Conservation (phyloP, 1,140 invertebrate species). For the Drosophila arizonae region DNA sequence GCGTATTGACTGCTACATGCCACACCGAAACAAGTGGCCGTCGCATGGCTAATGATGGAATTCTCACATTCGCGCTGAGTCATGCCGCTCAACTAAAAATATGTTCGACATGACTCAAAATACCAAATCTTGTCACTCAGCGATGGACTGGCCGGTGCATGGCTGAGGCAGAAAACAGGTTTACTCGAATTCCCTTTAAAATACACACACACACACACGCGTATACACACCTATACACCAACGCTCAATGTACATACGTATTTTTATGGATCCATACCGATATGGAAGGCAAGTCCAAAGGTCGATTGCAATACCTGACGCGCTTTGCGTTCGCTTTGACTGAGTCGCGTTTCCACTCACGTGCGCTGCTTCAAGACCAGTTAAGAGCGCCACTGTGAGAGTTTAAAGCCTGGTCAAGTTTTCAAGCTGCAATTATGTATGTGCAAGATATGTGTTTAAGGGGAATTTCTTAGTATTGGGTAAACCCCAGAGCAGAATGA, state of each 20-base stretch:
- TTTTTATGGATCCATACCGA: constrained; percentile 42
- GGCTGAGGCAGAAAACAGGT: constrained; percentile 48
- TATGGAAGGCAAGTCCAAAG: constrained; percentile 56
- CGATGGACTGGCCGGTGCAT: constrained; percentile 7
- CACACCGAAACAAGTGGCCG: constrained; percentile 26
- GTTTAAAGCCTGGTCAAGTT: background rate
- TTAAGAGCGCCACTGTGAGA: constrained; percentile 7
- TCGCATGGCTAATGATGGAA: constrained; percentile 29
- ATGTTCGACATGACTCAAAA: constrained; percentile 44
- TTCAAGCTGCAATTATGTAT: constrained; percentile 30
- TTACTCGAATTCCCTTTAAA: constrained; percentile 59
- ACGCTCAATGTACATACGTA: background rate
- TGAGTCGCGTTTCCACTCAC: constrained; percentile 39
- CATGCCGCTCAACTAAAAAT: constrained; percentile 36
- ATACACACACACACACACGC: constrained; percentile 35
- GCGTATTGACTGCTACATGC: constrained; percentile 15
- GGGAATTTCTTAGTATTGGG: constrained; percentile 41
- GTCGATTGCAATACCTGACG: constrained; percentile 27
- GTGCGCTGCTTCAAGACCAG: constrained; percentile 37
- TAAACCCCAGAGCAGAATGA: constrained; percentile 19
- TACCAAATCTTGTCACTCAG: constrained; percentile 8
- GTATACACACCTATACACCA: background rate
- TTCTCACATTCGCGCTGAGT: constrained; percentile 33
- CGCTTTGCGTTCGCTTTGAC: constrained; percentile 16
- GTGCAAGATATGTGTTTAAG: constrained; percentile 28